Evolutionary conservation across 1,140 invertebrate species (phyloP), one percentile per base, ranked within the genome.

Genomic region (Zaprionus davidi): DNA sequence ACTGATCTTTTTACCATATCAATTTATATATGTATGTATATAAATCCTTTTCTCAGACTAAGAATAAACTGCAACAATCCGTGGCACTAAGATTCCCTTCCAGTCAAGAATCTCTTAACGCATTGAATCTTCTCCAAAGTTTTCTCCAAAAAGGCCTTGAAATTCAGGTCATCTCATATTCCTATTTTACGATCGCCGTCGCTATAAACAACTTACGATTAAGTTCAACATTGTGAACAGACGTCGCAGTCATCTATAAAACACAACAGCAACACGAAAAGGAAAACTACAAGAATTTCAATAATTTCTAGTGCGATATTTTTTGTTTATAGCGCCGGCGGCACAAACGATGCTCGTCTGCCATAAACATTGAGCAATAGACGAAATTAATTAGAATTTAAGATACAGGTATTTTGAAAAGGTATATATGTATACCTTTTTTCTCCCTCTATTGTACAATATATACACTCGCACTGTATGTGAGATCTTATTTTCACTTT

Each of bases 231-330:
- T 68, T 55, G 56, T 62, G 28, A 41, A 67, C 53, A 71, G 58
- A 70, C 72, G 67, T 63, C 67, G 67, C 67, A 60, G 53, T 44
- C 17, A 46, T n/a, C 66, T 55, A 36, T 67, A 69, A 71, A 59
- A 36, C 64, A 51, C 44, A 71, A 46, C 65, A 44, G n/a, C 64
- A 74, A 65, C 38, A 76, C 62, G 46, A 64, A 31, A 56, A 28
- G 28, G 36, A 57, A 70, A 65, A 64, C 53, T 58, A 53, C 26
- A 65, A 65, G 70, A 78, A 81, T 79, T 55, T 74, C 44, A 86
- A 82, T 82, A 49, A 85, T 82, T 86, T 81, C 67, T 86, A 86
- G 56, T 71, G 68, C 57, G 59, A 77, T 78, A 66, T 72, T 72
- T 84, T 84, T 84, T 84, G 82, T 84, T 85, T 85, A 86, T 74